Conservation (phyloP, 2,113 vertebrate genomes). For the Channa argus region DNA sequence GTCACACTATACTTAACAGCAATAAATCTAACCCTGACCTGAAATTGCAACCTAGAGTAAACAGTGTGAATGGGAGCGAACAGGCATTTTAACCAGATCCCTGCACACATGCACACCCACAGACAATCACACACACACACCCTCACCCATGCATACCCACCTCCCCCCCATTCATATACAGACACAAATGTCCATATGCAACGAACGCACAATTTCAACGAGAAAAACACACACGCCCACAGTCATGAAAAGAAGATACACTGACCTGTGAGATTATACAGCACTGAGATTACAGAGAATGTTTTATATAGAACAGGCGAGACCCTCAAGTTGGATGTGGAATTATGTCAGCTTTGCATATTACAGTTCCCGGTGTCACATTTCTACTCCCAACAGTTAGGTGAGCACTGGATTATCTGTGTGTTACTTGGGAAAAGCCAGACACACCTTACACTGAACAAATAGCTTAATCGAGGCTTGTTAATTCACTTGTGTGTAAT, state of each 20-base stretch:
- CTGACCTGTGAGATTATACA: conserved; percentile 6
- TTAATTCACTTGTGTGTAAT: conserved; percentile 29
- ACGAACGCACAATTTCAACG: conserved; percentile 8
- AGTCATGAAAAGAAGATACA: neutral
- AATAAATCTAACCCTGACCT: conserved; percentile 74
- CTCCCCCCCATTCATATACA: conserved; percentile 6
- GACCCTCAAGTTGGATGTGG: conserved; percentile 23
- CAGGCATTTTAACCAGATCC: conserved; percentile 66
- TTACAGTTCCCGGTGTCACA: conserved; percentile 19
- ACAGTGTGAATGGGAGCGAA: conserved; percentile 70
- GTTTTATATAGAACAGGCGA: conserved; percentile 33
- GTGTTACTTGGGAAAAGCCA: conserved; percentile 8
- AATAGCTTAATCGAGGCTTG: conserved; percentile 10
- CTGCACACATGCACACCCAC: conserved; percentile 38
- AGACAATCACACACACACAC: conserved; percentile 36
- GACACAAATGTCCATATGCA: neutral
- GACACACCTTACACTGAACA: neutral
- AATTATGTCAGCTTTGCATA: conserved; percentile 36
- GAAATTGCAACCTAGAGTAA: conserved; percentile 63
- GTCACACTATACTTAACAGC: conserved; percentile 78
- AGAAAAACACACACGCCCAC: conserved; percentile 16
- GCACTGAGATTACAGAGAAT: conserved; percentile 22
- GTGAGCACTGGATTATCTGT: conserved; percentile 2
- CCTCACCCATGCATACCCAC: conserved; percentile 5
- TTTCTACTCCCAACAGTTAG: conserved; percentile 11